These are phyloP conservation scores for Oncopodura yosiiana DNA, from an alignment of 1,140 invertebrate species.

Conservation along the genomic window DNA sequence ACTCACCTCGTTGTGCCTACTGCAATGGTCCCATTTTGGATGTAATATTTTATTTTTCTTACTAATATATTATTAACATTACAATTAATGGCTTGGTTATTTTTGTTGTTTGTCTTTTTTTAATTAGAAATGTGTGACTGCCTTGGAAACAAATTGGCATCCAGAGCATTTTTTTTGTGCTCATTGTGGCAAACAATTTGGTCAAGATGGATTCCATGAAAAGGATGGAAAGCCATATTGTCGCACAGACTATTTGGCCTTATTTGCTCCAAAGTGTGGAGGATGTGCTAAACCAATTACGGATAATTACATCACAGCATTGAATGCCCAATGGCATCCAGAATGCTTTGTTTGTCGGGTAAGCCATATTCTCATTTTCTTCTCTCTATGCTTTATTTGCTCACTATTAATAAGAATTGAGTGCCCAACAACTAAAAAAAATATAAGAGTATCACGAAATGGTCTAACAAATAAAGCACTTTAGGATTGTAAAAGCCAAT, in stretches of 20 bases:
- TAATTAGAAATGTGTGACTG: constrained; percentile 95
- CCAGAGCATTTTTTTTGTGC: constrained; percentile 99
- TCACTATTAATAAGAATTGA: constrained; percentile 5
- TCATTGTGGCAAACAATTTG: constrained; percentile 92
- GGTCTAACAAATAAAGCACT: too few relatives aligned
- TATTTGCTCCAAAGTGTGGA: constrained; percentile 98
- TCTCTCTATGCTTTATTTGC: background rate
- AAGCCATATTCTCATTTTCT: constrained; percentile 43
- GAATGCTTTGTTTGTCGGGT: constrained; percentile 99
- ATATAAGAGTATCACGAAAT: too few relatives aligned
- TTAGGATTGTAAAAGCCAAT: constrained; percentile 82
- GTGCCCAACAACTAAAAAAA: too few relatives aligned
- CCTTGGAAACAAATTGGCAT: constrained; percentile 97
- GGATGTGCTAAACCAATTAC: constrained; percentile 94
- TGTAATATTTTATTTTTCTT: constrained; percentile 49
- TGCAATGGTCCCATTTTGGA: constrained; percentile 97
- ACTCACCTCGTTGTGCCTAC: constrained; percentile 94
- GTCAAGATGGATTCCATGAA: constrained; percentile 92
- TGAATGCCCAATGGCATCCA: constrained; percentile 97
- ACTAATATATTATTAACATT: background rate
- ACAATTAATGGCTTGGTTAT: background rate
- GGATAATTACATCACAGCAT: constrained; percentile 97
- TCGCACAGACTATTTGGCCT: constrained; percentile 89
- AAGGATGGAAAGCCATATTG: constrained; percentile 90
- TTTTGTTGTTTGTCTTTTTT: constrained; percentile 5